These are phyloP conservation scores for Bufo gargarizans DNA, from an alignment of 2,113 vertebrate species.

Conservation along the genomic window DNA sequence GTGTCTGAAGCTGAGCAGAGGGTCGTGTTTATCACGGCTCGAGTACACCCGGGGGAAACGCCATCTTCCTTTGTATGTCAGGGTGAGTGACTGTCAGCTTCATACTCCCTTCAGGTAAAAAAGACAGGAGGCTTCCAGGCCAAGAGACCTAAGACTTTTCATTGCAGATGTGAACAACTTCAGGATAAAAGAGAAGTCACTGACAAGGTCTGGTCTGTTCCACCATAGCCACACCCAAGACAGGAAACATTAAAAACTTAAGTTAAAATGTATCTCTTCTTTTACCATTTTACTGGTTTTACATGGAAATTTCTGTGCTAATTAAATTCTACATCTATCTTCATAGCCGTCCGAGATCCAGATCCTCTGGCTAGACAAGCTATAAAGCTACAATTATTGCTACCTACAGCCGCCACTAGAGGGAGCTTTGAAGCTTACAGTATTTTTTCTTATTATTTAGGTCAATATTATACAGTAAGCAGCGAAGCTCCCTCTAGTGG, in stretches of 20 bases:
- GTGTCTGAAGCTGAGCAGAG: constrained; percentile 83
- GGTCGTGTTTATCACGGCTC: constrained; percentile 91
- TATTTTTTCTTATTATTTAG: no score
- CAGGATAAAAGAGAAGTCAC: neutral
- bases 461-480: no score
- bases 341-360: no score
- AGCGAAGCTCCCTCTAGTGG: no score
- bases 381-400: no score
- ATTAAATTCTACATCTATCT: no score
- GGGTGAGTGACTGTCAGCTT: constrained; percentile 77
- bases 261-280: no score
- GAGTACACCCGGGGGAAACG: constrained; percentile 96
- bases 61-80: constrained; percentile 97
- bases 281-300: no score
- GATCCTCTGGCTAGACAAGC: no score
- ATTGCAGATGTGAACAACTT: neutral
- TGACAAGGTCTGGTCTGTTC: neutral
- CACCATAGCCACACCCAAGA: neutral
- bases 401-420: no score
- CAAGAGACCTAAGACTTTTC: neutral
- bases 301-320: no score
- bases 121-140: constrained; percentile 11
- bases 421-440: no score
- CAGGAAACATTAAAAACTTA: neutral
- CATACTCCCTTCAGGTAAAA: constrained; percentile 19